phyloP scores from a whole-genome alignment of 2,797 vertebrate genomes.

The Neosilurus hyrtlii region DNA sequence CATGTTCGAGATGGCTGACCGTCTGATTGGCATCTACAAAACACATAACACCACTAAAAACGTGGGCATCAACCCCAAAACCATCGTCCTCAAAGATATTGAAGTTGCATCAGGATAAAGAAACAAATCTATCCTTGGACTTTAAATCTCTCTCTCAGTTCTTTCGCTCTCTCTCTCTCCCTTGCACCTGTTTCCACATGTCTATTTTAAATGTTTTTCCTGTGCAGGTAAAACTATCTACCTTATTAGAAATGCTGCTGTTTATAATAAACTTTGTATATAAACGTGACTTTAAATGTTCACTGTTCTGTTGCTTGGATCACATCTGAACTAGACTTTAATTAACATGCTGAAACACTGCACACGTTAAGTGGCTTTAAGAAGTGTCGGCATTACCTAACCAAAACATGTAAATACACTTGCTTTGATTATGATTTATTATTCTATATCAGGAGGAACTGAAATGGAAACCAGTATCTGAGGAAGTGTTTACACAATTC shows the following conservation, averaged over 20 bases:
- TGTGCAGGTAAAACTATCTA: neutral
- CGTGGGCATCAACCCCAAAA: constrained; percentile 89
- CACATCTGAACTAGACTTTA: neutral
- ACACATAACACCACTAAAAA: constrained; percentile 93
- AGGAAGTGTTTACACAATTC: neutral
- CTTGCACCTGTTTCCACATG: neutral
- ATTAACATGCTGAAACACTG: neutral
- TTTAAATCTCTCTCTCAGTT: no score
- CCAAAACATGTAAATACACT: neutral
- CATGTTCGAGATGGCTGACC: constrained; percentile 97
- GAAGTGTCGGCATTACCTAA: neutral
- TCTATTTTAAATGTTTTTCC: neutral
- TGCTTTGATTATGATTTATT: neutral
- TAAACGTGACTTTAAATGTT: no score
- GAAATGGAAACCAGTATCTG: neutral
- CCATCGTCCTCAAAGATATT: constrained; percentile 78
- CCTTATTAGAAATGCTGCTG: constrained; percentile 25
- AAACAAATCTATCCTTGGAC: neutral
- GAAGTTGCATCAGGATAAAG: constrained; percentile 54
- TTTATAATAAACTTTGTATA: constrained; percentile 4
- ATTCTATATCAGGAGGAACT: neutral
- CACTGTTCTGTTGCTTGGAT: no score
- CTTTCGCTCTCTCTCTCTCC: neutral
- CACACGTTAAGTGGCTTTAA: neutral
- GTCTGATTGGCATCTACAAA: constrained; percentile 95